A percentile compares a stretch with the other conserved stretches of the same genome.
phyloP scores from a whole-genome alignment of 2,113 vertebrate species.

The Xenotilapia leptura region DNA sequence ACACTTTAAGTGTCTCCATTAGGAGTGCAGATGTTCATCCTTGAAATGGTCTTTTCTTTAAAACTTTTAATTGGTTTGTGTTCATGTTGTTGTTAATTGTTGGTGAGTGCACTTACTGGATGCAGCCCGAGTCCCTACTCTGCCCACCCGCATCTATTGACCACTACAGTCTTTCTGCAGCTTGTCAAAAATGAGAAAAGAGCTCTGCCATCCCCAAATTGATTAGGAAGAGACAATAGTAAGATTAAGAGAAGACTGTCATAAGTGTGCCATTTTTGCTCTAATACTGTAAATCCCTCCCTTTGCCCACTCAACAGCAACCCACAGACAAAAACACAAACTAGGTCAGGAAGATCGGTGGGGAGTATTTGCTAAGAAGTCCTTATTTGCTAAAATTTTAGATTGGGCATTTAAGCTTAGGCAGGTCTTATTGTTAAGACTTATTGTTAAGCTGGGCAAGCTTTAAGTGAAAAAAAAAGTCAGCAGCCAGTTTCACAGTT shows the following conservation, averaged over 20 bases:
- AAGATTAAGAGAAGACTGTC: neutral
- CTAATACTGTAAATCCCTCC: neutral
- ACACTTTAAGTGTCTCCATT: neutral
- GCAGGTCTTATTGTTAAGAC: neutral
- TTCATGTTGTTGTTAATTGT: neutral
- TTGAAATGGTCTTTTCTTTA: neutral
- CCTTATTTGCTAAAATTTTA: neutral
- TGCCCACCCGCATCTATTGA: neutral
- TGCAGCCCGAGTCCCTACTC: neutral
- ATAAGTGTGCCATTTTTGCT: neutral
- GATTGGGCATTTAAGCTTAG: neutral
- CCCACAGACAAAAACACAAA: neutral
- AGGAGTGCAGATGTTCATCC: neutral
- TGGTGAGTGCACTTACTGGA: neutral
- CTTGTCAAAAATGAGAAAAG: neutral
- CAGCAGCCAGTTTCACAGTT: neutral
- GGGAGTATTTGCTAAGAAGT: neutral
- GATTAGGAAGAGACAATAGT: neutral
- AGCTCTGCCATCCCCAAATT: neutral
- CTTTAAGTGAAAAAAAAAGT: neutral
- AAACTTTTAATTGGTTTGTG: neutral
- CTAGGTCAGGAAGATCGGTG: neutral
- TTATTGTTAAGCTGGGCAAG: neutral
- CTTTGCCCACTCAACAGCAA: neutral
- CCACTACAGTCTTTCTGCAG: neutral